phyloP scores from a whole-genome alignment of 2,113 vertebrate genomes.

The Lampris megalopsis region DNA sequence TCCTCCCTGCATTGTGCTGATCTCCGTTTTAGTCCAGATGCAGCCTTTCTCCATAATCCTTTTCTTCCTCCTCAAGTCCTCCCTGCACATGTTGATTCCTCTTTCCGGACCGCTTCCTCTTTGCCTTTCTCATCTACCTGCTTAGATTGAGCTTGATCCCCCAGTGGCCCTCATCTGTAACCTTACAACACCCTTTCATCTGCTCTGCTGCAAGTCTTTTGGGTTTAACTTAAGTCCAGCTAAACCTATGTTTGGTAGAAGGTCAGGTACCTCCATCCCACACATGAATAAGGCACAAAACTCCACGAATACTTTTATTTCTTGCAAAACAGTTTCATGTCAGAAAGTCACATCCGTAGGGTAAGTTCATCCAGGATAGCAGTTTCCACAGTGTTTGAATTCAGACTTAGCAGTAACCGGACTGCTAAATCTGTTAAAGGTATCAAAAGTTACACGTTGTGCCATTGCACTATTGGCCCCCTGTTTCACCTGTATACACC shows the following conservation, averaged over 20 bases:
- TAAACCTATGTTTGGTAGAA: neutral
- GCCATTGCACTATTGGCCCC: no score
- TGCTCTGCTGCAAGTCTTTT: neutral
- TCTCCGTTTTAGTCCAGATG: slow-evolving; percentile 65
- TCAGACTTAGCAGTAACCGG: neutral
- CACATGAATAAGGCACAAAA: no score
- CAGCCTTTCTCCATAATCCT: slow-evolving; percentile 33
- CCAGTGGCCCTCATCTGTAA: neutral
- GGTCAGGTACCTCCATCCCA: neutral
- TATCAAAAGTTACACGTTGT: neutral
- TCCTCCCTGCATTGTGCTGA: slow-evolving; percentile 48
- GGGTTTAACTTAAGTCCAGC: neutral
- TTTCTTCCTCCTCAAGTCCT: neutral
- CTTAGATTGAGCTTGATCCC: slow-evolving; percentile 1
- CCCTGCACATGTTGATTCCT: neutral
- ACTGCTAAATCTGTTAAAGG: neutral
- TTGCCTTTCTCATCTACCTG: slow-evolving; percentile 13
- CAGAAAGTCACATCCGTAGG: no score
- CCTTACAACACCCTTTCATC: neutral
- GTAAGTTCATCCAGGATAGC: no score
- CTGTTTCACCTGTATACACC: no score
- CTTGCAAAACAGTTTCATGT: no score
- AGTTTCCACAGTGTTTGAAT: neutral
- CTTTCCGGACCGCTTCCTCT: slow-evolving; percentile 33
- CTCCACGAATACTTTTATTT: no score